These are phyloP conservation scores for Heliothis peltigera DNA, from an alignment of 2,888 invertebrate species.

Conservation along the genomic window DNA sequence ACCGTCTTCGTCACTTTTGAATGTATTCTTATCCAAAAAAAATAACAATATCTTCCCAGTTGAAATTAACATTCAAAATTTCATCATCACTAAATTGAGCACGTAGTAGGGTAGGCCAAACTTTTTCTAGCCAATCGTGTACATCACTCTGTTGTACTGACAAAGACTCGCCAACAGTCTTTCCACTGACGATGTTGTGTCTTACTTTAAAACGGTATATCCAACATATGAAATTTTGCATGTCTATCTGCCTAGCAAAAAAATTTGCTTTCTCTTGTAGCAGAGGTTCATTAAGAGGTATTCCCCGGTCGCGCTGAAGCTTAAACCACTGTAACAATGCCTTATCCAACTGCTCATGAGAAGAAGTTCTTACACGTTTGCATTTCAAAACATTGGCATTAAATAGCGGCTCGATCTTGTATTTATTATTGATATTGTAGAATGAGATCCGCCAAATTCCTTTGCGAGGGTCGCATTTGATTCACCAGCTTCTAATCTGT, in stretches of 20 bases:
- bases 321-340: constrained; percentile 56
- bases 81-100: background rate
- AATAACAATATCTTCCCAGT: too few relatives aligned
- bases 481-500: constrained; percentile 45
- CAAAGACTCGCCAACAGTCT: too few relatives aligned
- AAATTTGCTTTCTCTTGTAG: constrained; percentile 58
- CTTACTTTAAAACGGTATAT: constrained; percentile 52
- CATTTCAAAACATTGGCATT: constrained; percentile 58
- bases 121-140: background rate
- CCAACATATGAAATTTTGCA: constrained; percentile 54
- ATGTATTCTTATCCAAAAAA: too few relatives aligned
- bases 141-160: background rate
- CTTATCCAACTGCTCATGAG: constrained; percentile 38
- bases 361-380: constrained; percentile 44
- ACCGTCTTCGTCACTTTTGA: too few relatives aligned
- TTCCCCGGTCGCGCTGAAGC: constrained; percentile 47
- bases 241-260: constrained; percentile 51
- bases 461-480: constrained; percentile 46
- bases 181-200: too few relatives aligned
- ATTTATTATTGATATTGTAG: constrained; percentile 51
- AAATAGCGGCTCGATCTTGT: constrained; percentile 51
- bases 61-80: background rate
- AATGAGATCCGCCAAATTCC: constrained; percentile 53
- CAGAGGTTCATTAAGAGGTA: constrained; percentile 52
- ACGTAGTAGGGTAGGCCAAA: background rate